Conservation (phyloP, 2,113 vertebrate genomes). For the Bubalus kerabau region DNA sequence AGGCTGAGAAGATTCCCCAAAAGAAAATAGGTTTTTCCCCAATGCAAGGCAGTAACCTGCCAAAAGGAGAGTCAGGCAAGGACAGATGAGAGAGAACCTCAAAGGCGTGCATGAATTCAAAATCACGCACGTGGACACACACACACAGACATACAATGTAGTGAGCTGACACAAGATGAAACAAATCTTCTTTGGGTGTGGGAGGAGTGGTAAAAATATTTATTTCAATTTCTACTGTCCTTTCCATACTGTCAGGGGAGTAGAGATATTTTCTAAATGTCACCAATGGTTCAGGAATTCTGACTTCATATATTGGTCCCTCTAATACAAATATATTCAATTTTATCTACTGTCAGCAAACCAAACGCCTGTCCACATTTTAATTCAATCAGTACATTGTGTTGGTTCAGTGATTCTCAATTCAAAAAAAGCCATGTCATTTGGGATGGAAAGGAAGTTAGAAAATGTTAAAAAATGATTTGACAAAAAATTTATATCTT, state of each 20-base stretch:
- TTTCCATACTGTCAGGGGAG: background rate
- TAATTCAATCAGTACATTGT: background rate
- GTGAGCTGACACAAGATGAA: too few relatives aligned
- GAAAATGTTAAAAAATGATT: background rate
- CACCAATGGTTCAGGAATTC: background rate
- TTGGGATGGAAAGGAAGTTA: background rate
- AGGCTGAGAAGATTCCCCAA: background rate
- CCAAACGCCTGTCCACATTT: background rate
- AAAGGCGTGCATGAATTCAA: background rate
- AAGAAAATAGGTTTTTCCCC: background rate
- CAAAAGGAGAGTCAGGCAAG: background rate
- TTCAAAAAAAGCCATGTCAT: background rate
- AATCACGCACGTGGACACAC: rapidly evolving
- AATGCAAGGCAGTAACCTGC: background rate
- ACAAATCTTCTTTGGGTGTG: background rate
- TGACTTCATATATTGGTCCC: background rate
- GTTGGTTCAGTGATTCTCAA: background rate
- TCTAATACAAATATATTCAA: background rate
- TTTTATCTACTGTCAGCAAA: background rate
- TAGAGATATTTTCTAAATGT: background rate
- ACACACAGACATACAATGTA: too few relatives aligned
- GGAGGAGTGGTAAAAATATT: background rate
- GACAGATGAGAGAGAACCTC: background rate
- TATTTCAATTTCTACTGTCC: background rate
- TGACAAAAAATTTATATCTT: background rate